These are phyloP conservation scores for Melanotaenia duboulayi DNA, from an alignment of 2,113 vertebrate species.

Conservation along the genomic window DNA sequence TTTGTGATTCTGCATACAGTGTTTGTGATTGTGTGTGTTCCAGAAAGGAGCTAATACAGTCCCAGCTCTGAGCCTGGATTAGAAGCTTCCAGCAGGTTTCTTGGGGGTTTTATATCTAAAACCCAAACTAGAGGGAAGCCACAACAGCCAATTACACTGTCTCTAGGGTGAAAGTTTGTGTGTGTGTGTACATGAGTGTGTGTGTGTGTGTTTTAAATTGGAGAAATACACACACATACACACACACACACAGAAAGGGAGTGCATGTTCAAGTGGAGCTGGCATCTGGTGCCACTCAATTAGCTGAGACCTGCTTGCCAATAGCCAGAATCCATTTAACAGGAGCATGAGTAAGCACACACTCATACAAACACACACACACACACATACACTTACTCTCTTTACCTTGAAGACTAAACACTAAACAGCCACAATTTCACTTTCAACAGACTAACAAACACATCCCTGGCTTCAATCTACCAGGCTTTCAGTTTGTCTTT, in stretches of 20 bases:
- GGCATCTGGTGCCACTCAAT: conserved; percentile 79
- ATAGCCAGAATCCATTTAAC: conserved; percentile 73
- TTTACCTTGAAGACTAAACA: conserved; percentile 36
- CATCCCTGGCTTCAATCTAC: conserved; percentile 28
- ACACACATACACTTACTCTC: conserved; percentile 6
- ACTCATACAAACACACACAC: conserved; percentile 20
- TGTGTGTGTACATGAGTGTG: conserved; percentile 1
- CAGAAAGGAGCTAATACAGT: conserved; percentile 63
- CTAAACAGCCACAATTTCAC: conserved; percentile 24
- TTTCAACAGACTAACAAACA: conserved; percentile 26
- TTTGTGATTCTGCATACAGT: conserved; percentile 38
- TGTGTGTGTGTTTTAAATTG: conserved; percentile 32
- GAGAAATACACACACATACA: conserved; percentile 45
- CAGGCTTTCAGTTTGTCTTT: conserved; percentile 8
- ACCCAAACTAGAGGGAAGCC: conserved; percentile 72
- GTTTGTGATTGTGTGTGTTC: conserved; percentile 20
- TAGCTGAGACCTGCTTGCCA: conserved; percentile 73
- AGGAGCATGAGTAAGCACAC: conserved; percentile 58
- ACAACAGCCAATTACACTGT: conserved; percentile 79
- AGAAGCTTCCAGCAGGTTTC: conserved; percentile 70
- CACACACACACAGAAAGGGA: conserved; percentile 19
- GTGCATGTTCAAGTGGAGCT: conserved; percentile 69
- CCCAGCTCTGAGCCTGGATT: conserved; percentile 68
- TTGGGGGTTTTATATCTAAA: conserved; percentile 74
- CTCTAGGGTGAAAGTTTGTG: conserved; percentile 57